Percentiles rank a stretch among this genome's conserved stretches.
Evolutionary conservation across 2,888 invertebrate genomes (phyloP).

Genomic region (Formica aserva): DNA sequence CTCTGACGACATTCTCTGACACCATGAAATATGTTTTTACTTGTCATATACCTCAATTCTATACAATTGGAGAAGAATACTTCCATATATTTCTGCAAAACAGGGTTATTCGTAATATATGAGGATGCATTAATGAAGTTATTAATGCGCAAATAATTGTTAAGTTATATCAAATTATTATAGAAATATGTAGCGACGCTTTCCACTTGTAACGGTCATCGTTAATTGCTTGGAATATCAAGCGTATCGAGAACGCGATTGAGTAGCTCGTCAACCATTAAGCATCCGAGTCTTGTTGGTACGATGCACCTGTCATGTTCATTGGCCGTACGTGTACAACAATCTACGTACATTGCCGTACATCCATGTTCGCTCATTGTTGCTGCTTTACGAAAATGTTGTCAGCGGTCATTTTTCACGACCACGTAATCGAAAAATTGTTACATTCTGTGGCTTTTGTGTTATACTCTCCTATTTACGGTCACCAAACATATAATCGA

Average conservation of each 20-base stretch:
- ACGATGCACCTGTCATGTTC: slow-evolving; percentile 50
- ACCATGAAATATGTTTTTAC: too few species aligned
- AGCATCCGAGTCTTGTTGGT: slow-evolving; percentile 52
- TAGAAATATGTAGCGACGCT: slow-evolving; percentile 17
- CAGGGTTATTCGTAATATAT: neutral
- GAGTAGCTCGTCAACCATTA: slow-evolving; percentile 54
- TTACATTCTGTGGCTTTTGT: slow-evolving; percentile 23
- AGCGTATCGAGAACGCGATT: slow-evolving; percentile 53
- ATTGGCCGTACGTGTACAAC: slow-evolving; percentile 51
- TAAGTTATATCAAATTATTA: slow-evolving; percentile 40
- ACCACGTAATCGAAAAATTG: slow-evolving; percentile 8
- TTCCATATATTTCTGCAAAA: neutral
- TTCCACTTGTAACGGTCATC: slow-evolving; percentile 35
- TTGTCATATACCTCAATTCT: too few species aligned
- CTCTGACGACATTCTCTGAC: too few species aligned
- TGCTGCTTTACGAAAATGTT: slow-evolving; percentile 31
- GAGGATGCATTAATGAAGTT: neutral
- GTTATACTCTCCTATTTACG: neutral
- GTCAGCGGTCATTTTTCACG: slow-evolving; percentile 38
- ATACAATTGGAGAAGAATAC: too few species aligned
- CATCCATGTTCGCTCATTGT: slow-evolving; percentile 43
- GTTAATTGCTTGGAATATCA: slow-evolving; percentile 59
- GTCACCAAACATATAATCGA: neutral
- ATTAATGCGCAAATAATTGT: slow-evolving; percentile 35
- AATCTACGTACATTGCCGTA: slow-evolving; percentile 38